Evolutionary conservation across 2,888 invertebrate species (phyloP).

Genomic region (Conistra vaccinii): DNA sequence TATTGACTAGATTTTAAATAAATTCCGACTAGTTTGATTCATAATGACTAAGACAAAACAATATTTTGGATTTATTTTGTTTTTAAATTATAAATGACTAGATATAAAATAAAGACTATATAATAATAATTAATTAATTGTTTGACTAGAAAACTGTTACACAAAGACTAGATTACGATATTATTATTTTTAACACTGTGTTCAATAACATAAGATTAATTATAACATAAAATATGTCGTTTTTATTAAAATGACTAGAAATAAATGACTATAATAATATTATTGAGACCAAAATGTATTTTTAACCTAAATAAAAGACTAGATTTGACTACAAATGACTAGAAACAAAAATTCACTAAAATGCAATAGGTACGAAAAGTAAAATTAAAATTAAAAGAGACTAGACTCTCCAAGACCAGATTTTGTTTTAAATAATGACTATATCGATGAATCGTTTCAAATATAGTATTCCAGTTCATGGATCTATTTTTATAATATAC

Average conservation of each 20-base stretch:
- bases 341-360: conserved; percentile 3
- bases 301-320: conserved; percentile 1
- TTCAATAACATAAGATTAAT: not conserved
- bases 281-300: conserved; percentile 7
- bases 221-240: not conserved
- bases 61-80: conserved; percentile 8
- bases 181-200: not conserved
- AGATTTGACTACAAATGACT: conserved; percentile 8
- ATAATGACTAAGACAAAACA: conserved; percentile 5
- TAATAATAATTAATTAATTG: not conserved
- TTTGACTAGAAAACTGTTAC: conserved; percentile 26
- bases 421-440: not conserved
- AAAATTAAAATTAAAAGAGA: not conserved
- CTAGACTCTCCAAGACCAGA: conserved; percentile 20
- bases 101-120: conserved; percentile 13
- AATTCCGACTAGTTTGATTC: not conserved
- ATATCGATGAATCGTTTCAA: no score
- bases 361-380: not conserved
- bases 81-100: conserved; percentile 17
- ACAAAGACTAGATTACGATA: conserved; percentile 22
- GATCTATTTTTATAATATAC: not conserved
- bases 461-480: not conserved
- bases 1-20: conserved; percentile 26
- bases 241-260: conserved; percentile 32
- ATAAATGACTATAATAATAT: not conserved